These are phyloP conservation scores for Chrysomela aeneicollis DNA, from an alignment of 2,888 invertebrate species.

Conservation along the genomic window DNA sequence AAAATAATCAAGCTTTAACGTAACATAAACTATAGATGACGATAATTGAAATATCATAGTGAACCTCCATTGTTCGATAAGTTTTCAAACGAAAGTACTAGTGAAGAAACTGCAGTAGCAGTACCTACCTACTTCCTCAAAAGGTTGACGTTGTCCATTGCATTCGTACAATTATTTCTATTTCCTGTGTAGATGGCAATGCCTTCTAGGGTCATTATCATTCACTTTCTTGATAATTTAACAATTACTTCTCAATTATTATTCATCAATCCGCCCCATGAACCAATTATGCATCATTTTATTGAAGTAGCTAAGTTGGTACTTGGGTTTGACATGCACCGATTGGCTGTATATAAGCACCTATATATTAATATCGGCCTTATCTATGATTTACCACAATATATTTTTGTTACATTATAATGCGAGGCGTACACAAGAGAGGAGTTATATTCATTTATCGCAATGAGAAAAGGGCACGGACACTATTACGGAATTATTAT, in stretches of 20 bases:
- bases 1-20: too few relatives aligned
- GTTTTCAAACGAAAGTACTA: not conserved
- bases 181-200: slow-evolving; percentile 27
- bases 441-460: slow-evolving; percentile 23
- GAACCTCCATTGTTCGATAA: not conserved
- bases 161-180: too few relatives aligned
- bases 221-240: slow-evolving; percentile 19
- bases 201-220: slow-evolving; percentile 29
- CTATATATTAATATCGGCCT: not conserved
- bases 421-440: slow-evolving; percentile 5
- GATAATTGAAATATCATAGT: not conserved
- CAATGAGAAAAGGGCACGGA: slow-evolving; percentile 15
- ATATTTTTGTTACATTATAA: not conserved
- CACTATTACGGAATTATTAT: slow-evolving; percentile 18
- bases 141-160: too few relatives aligned
- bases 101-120: too few relatives aligned
- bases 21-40: too few relatives aligned
- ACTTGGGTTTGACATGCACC: slow-evolving; percentile 16
- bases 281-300: slow-evolving; percentile 25
- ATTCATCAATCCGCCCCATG: slow-evolving; percentile 26
- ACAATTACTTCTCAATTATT: slow-evolving; percentile 31
- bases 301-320: slow-evolving; percentile 23
- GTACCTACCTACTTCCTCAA: slow-evolving; percentile 15
- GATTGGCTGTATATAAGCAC: slow-evolving; percentile 9
- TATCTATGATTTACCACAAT: slow-evolving; percentile 13